Base-by-base conservation (phyloP, 1,140 invertebrate species). In the Aphelenchoides fujianensis region DNA sequence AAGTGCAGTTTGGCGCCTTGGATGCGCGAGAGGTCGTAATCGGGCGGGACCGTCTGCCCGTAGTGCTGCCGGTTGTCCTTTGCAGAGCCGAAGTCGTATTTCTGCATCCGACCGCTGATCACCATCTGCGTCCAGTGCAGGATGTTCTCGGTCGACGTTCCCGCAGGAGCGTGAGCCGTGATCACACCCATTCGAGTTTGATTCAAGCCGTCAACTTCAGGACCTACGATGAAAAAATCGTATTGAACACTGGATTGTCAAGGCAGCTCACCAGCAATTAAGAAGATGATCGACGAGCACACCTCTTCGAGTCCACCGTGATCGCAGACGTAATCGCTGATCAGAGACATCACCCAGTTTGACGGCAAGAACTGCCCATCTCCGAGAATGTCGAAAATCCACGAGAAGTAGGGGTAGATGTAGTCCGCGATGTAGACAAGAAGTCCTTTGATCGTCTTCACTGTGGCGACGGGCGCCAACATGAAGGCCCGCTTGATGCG, bases 381-480 rank as follows among this genome's bases (percentile, higher is more conserved):
- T 59, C 55, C 55, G 1, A 70, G 55, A 16, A 69, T 59, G 1
- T 69, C 5, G 55, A 59, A 59, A 5, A 59, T 59, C 55, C 55
- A 59, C 12, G 12, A 12, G 12, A 48, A 12, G 41, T 48, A 48
- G 5, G 55, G 55, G 19, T 59, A 59, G 12, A 59, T 5, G 34
- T 59, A 5, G 34, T 59, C 55, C 27, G 55, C 55, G 27, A 59
- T 30, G 34, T 7, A 59, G 5, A 7, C 23, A 32, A 80, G 55
- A 23, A 80, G 52, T 62, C 79, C 79, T 9, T 73, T 69, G 31
- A 82, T 82, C 59, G 78, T 63, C 27, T 69, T 69, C 27, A 82
- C 75, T 2, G 69, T 71, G 19, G 62, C 72, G 36, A 82, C 80
- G 16, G 80, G 80, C 7, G 80, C 80, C 12, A 82, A 55, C 0